Conservation (phyloP, 1,140 invertebrate genomes). For the Acromyrmex charruanus region DNA sequence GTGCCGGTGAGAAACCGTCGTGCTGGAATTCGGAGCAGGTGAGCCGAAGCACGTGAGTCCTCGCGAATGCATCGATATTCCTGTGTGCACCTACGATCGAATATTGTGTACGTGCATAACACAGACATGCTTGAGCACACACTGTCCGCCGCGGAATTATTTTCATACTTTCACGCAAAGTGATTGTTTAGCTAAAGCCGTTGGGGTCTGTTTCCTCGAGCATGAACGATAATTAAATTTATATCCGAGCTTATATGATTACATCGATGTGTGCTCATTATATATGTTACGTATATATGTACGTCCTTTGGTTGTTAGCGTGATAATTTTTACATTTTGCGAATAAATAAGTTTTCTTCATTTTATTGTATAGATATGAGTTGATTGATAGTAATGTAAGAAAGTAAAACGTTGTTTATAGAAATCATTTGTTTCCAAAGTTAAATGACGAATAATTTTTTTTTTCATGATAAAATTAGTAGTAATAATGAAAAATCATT, state of each 20-base stretch:
- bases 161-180: slow-evolving; percentile 86
- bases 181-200: slow-evolving; percentile 84
- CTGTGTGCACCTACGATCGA: slow-evolving; percentile 44
- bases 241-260: slow-evolving; percentile 85
- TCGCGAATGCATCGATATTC: slow-evolving; percentile 61
- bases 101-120: slow-evolving; percentile 3
- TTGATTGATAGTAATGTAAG: background rate
- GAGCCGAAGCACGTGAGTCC: slow-evolving; percentile 66
- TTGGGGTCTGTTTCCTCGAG: slow-evolving; percentile 82
- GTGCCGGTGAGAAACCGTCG: slow-evolving; percentile 50
- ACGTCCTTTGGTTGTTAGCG: background rate
- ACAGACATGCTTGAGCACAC: slow-evolving; percentile 50
- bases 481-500: background rate
- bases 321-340: background rate
- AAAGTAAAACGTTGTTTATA: slow-evolving; percentile 10
- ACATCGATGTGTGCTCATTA: slow-evolving; percentile 79
- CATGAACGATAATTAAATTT: slow-evolving; percentile 86
- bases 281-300: slow-evolving; percentile 65
- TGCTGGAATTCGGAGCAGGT: slow-evolving; percentile 72
- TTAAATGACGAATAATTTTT: background rate
- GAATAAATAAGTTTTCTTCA: background rate
- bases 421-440: background rate
- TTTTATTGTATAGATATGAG: background rate
- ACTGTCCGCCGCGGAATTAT: slow-evolving; percentile 79
- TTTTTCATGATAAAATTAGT: too few relatives aligned